Evolutionary conservation across 2,113 vertebrate genomes (phyloP).

Genomic region (Zeus faber): DNA sequence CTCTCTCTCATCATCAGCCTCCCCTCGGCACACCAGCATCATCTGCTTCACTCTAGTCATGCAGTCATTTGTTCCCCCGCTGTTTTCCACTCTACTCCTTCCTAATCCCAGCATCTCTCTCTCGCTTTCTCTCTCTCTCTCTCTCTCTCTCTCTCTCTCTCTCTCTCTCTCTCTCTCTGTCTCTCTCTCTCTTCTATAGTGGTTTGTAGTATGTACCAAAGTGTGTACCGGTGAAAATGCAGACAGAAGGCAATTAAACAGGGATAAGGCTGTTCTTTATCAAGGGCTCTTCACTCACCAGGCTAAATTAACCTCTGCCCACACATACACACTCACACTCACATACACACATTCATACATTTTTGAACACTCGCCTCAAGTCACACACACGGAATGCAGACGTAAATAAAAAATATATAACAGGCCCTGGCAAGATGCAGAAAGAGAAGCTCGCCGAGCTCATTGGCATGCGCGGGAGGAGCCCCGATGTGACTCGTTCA

Average conservation of each 20-base stretch:
- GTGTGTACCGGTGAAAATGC: slow-evolving; percentile 44
- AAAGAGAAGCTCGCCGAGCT: no score
- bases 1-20: neutral
- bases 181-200: neutral
- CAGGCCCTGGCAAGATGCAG: no score
- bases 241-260: slow-evolving; percentile 73
- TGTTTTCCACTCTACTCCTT: no score
- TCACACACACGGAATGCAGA: slow-evolving; percentile 18
- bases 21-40: neutral
- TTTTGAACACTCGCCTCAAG: slow-evolving; percentile 2
- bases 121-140: neutral
- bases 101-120: neutral
- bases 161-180: no score
- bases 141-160: no score
- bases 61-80: neutral
- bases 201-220: neutral
- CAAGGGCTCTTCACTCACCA: slow-evolving; percentile 69
- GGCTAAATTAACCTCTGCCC: slow-evolving; percentile 70
- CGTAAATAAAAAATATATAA: no score
- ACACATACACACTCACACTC: slow-evolving; percentile 32
- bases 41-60: neutral
- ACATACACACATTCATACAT: no score
- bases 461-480: no score
- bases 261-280: slow-evolving; percentile 73
- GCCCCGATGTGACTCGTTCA: no score